Conservation (phyloP, 2,888 invertebrate genomes). For the Crossocerus cetratus region DNA sequence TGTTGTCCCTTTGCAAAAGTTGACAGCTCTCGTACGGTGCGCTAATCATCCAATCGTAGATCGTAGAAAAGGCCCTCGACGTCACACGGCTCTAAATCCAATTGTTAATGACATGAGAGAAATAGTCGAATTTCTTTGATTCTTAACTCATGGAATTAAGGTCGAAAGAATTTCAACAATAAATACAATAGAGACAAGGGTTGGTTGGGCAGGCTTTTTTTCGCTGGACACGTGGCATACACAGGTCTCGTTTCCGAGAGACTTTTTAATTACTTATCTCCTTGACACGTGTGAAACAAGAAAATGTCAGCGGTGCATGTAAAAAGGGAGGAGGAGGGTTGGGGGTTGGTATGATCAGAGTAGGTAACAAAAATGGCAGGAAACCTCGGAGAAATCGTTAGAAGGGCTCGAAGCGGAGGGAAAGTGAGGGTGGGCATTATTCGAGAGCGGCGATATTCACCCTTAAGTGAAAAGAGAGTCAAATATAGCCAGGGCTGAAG, state of each 20-base stretch:
- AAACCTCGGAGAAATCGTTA: constrained; percentile 24
- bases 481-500: constrained; percentile 54
- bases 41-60: constrained; percentile 90
- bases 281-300: constrained; percentile 33
- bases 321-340: constrained; percentile 1
- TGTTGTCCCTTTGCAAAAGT: constrained; percentile 83
- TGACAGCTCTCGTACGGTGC: constrained; percentile 82
- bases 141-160: no score
- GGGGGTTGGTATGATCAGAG: neutral
- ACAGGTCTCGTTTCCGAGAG: neutral
- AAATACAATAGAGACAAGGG: no score
- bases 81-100: constrained; percentile 72
- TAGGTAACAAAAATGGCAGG: constrained; percentile 11
- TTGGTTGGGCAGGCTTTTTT: no score
- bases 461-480: constrained; percentile 54
- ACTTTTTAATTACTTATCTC: constrained; percentile 50
- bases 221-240: no score
- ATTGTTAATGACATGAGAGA: constrained; percentile 12
- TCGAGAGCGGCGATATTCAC: constrained; percentile 55
- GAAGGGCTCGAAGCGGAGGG: constrained; percentile 24
- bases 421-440: constrained; percentile 44
- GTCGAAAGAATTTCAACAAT: no score
- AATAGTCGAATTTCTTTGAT: neutral
- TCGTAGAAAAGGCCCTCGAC: constrained; percentile 82
- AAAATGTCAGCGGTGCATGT: constrained; percentile 4